Percentiles rank a stretch among this genome's conserved stretches.
These are phyloP conservation scores for Tethea ocularis DNA, from an alignment of 2,888 invertebrate species.

Conservation along the genomic window DNA sequence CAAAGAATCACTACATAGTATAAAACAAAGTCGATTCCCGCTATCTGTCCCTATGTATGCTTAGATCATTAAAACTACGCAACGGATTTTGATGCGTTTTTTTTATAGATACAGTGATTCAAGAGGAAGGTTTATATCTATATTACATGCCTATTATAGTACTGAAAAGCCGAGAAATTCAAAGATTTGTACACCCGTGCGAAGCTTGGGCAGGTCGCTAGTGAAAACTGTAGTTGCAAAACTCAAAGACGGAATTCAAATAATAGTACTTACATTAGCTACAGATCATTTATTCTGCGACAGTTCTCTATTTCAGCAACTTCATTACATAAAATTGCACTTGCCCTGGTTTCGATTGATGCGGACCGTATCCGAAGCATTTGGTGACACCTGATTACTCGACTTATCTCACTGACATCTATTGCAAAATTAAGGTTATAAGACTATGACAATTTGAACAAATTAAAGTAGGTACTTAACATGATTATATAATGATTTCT, in stretches of 20 bases:
- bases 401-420: slow-evolving; percentile 10
- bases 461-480: background rate
- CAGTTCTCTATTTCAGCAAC: slow-evolving; percentile 16
- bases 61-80: too few relatives aligned
- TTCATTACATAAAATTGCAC: slow-evolving; percentile 47
- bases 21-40: too few relatives aligned
- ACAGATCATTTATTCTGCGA: slow-evolving; percentile 24
- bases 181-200: too few relatives aligned
- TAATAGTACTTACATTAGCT: slow-evolving; percentile 23
- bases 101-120: too few relatives aligned
- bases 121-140: too few relatives aligned
- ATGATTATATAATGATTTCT: background rate
- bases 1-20: too few relatives aligned
- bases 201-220: too few relatives aligned
- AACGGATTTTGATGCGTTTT: too few relatives aligned
- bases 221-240: background rate
- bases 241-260: background rate
- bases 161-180: too few relatives aligned
- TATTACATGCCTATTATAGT: too few relatives aligned
- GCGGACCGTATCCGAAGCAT: slow-evolving; percentile 14
- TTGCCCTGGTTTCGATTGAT: slow-evolving; percentile 42
- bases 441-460: background rate
- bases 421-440: slow-evolving; percentile 32
- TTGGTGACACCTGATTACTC: slow-evolving; percentile 40
- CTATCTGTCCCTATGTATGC: too few relatives aligned